Evolutionary conservation across 1,140 invertebrate species (phyloP), one percentile per base, ranked within the genome.

Genomic region (Asbolus verrucosus): DNA sequence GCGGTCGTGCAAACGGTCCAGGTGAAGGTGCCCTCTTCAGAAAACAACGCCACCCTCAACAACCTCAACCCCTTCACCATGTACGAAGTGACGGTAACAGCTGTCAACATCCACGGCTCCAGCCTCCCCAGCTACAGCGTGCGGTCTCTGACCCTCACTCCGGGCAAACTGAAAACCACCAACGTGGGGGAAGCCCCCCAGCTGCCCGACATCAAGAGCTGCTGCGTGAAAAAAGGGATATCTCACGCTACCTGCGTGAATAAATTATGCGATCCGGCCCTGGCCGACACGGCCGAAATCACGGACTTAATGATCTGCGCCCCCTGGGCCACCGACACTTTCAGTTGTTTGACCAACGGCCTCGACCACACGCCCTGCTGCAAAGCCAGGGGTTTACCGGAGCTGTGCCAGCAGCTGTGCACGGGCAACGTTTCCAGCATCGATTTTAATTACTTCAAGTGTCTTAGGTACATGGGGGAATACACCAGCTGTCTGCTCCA

Each of bases 261-360:
- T 69, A 92, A 90, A 73, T 84, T 95, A 61, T 94, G 93, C 75
- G 91, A 94, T 79, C 91, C 92, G 0, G 85, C 86, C 15, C 85
- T 88, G 65, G 83, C 87, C 1, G 85, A 86, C 50, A 80, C 84
- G 19, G 85, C 87, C 0, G 87, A 86, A 68, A 83, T 91, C 21
- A 86, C 85, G 67, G 92, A 94, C 79, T 83, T 94, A 73, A 93
- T 94, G 89, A 92, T 94, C 19, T 94, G 93, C 80, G 92, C 92
- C 0, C 91, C 92, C 0, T 94, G 91, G 90, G 91, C 91, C 0
- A 86, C 88, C 0, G 87, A 89, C 14, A 92, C 91, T 1, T 94
- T 94, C 77, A 87, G 87, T 1, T 94, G 93, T 77, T 82, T 94
- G 50, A 88, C 91, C 9, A 92, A 94, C 75, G 90, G 90, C 1